Percentiles rank a stretch among this genome's conserved stretches.
These are phyloP conservation scores for Rhinella marina DNA, from an alignment of 2,797 vertebrate species.

Conservation along the genomic window DNA sequence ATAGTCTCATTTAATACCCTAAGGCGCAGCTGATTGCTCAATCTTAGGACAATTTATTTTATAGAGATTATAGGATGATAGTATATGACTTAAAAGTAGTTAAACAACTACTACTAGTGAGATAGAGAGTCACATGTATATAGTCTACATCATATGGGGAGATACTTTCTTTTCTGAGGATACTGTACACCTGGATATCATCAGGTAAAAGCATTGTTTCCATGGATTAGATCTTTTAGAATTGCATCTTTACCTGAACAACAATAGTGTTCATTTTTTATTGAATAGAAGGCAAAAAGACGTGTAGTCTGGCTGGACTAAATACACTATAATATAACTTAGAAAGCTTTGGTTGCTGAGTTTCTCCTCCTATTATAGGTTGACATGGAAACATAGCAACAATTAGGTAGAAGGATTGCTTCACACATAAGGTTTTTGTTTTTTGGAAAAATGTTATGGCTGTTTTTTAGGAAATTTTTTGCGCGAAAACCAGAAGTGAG, in stretches of 20 bases:
- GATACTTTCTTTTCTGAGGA: not conserved
- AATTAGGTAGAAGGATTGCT: not conserved
- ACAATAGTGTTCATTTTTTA: not conserved
- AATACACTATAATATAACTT: not conserved
- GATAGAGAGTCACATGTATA: not conserved
- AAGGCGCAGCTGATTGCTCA: not conserved
- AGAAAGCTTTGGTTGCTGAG: not conserved
- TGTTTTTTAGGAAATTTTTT: no score
- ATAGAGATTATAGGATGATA: not conserved
- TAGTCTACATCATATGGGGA: not conserved
- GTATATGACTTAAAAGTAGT: not conserved
- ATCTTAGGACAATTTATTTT: not conserved
- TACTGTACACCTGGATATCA: not conserved
- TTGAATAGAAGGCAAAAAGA: not conserved
- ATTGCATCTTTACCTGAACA: not conserved
- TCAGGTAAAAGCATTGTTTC: not conserved
- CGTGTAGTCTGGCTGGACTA: not conserved
- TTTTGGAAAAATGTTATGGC: no score
- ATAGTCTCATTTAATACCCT: not conserved
- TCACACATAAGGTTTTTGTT: no score
- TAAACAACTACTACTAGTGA: not conserved
- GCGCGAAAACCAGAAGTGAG: no score
- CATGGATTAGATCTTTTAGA: not conserved
- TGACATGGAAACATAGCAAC: not conserved
- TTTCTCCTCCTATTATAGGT: not conserved